A percentile compares a stretch with the other conserved stretches of the same genome.
phyloP scores from a whole-genome alignment of 2,888 invertebrate genomes.

The Priocnemis perturbator region DNA sequence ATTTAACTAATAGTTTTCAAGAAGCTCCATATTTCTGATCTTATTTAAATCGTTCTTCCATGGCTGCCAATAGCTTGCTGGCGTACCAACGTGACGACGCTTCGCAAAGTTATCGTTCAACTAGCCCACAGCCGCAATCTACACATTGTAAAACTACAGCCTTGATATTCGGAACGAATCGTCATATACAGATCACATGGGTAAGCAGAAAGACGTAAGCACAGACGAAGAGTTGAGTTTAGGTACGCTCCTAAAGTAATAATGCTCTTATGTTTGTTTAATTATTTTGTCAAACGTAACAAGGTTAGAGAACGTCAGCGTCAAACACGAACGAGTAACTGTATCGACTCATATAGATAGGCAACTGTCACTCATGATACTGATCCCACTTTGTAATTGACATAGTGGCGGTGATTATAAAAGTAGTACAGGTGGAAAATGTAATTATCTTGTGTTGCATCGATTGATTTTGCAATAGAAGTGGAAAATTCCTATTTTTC shows the following conservation, averaged over 20 bases:
- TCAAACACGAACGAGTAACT: neutral
- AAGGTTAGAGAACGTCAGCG: conserved; percentile 1
- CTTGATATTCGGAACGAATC: conserved; percentile 14
- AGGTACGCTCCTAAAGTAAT: conserved; percentile 47
- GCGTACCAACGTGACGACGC: neutral
- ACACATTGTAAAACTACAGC: neutral
- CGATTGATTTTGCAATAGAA: neutral
- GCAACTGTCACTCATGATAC: neutral
- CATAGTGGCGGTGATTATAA: no score
- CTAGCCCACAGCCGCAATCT: neutral
- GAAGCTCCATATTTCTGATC: no score
- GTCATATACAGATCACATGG: conserved; percentile 49
- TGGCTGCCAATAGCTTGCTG: conserved; percentile 19
- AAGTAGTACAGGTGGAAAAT: no score
- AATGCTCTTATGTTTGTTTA: neutral
- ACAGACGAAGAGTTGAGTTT: conserved; percentile 62
- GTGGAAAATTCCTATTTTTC: no score
- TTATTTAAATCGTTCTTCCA: neutral
- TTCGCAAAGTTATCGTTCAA: conserved; percentile 4
- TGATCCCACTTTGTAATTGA: no score
- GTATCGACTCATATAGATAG: neutral
- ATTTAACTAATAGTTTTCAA: no score
- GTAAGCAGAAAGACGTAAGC: conserved; percentile 60
- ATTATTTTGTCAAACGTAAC: neutral
- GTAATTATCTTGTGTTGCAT: no score